These are phyloP conservation scores for Ctenodactylus gundi DNA, from an alignment of 2,113 vertebrate species.

Conservation along the genomic window DNA sequence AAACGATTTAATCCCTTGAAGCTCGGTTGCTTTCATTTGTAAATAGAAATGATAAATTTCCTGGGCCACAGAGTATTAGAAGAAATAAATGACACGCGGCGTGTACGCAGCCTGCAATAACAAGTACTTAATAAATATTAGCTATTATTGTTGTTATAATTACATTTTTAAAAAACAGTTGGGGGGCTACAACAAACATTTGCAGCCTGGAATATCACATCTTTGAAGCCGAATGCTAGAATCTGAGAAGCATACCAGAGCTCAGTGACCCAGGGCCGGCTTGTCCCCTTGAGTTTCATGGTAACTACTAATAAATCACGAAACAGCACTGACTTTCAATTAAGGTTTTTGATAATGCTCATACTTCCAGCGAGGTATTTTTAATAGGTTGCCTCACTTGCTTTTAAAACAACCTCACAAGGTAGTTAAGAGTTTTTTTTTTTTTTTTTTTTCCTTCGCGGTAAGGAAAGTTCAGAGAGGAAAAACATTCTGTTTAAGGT, in stretches of 20 bases:
- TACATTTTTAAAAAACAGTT: neutral
- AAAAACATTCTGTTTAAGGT: neutral
- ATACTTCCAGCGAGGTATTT: neutral
- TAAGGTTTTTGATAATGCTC: neutral
- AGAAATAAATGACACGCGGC: neutral
- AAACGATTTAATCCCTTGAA: neutral
- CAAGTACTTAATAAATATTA: conserved; percentile 10
- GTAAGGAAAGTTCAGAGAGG: neutral
- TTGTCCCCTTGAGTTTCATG: neutral
- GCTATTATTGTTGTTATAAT: neutral
- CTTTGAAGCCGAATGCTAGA: conserved; percentile 21
- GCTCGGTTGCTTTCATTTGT: conserved; percentile 32
- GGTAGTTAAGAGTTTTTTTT: neutral
- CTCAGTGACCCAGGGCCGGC: neutral
- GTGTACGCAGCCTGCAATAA: neutral
- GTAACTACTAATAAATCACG: neutral
- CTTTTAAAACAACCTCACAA: neutral
- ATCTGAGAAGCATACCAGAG: neutral
- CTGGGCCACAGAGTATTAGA: neutral
- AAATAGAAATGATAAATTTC: conserved; percentile 21
- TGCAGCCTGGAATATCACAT: neutral
- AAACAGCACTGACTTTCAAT: neutral
- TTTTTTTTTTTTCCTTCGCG: neutral
- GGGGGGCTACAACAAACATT: neutral
- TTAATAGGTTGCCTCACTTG: neutral